phyloP scores from a whole-genome alignment of 2,888 invertebrate genomes.

The Lycocerus yunnanus region DNA sequence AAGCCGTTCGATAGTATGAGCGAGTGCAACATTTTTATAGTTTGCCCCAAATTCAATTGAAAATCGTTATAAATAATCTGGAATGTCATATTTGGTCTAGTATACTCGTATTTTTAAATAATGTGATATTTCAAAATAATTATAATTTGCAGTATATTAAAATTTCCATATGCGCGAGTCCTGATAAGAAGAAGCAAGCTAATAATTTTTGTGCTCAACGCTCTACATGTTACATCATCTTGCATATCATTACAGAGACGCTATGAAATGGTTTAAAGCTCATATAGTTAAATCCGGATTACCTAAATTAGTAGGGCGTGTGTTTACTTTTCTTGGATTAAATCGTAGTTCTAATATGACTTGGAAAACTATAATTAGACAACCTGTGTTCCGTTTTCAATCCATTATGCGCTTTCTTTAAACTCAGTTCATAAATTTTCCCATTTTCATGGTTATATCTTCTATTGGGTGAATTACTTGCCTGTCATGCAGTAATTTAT shows the following conservation, averaged over 20 bases:
- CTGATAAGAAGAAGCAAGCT: background rate
- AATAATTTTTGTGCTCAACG: conserved; percentile 1
- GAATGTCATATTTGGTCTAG: background rate
- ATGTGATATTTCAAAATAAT: background rate
- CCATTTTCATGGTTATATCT: background rate
- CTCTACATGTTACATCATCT: background rate
- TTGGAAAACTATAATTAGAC: conserved; percentile 3
- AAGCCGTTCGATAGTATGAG: background rate
- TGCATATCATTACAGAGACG: conserved; percentile 1
- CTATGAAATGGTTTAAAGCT: conserved; percentile 14
- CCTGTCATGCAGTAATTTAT: background rate
- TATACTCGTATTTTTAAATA: background rate
- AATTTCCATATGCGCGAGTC: background rate
- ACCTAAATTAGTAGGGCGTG: conserved; percentile 29
- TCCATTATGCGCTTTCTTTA: conserved; percentile 1
- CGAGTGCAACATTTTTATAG: background rate
- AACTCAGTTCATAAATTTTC: background rate
- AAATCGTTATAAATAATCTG: background rate
- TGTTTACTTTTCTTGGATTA: conserved; percentile 29
- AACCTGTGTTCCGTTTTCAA: background rate
- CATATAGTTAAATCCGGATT: conserved; percentile 26
- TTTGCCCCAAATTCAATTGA: background rate
- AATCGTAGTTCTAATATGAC: conserved; percentile 19
- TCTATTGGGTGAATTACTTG: background rate
- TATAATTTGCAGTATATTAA: background rate